Conservation (phyloP, 2,797 vertebrate species). For the Ciconia nigra region DNA sequence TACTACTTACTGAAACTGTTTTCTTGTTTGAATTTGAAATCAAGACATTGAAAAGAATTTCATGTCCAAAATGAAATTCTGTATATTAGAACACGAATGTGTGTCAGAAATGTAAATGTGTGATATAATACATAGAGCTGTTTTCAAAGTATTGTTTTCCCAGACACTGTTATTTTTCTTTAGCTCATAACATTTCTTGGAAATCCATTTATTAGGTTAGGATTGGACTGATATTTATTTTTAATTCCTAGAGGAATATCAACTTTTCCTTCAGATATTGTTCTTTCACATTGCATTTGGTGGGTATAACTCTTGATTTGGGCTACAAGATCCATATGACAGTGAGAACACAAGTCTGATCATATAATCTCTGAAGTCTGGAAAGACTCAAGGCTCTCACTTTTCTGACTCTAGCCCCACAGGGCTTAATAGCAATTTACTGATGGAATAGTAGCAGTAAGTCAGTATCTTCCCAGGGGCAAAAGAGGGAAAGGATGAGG, state of each 20-base stretch:
- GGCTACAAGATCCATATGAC: background rate
- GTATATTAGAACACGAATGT: background rate
- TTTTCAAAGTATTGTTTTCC: background rate
- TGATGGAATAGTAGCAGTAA: background rate
- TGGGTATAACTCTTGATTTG: background rate
- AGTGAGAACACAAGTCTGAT: background rate
- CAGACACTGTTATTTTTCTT: background rate
- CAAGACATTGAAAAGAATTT: background rate
- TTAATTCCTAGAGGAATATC: background rate
- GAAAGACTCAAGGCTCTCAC: background rate
- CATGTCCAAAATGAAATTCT: background rate
- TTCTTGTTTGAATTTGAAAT: background rate
- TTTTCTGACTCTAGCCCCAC: background rate
- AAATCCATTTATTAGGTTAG: background rate
- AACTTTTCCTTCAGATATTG: background rate
- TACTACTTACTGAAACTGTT: background rate
- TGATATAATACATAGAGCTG: background rate
- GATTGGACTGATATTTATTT: background rate
- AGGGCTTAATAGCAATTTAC: background rate
- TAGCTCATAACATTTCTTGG: background rate
- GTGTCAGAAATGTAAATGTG: background rate
- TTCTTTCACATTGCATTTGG: background rate
- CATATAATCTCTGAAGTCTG: background rate
- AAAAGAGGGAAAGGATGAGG: background rate
- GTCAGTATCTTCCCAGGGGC: background rate